A percentile compares a stretch with the other conserved stretches of the same genome.
phyloP scores from a whole-genome alignment of 2,113 vertebrate species.

The Butorides virescens region DNA sequence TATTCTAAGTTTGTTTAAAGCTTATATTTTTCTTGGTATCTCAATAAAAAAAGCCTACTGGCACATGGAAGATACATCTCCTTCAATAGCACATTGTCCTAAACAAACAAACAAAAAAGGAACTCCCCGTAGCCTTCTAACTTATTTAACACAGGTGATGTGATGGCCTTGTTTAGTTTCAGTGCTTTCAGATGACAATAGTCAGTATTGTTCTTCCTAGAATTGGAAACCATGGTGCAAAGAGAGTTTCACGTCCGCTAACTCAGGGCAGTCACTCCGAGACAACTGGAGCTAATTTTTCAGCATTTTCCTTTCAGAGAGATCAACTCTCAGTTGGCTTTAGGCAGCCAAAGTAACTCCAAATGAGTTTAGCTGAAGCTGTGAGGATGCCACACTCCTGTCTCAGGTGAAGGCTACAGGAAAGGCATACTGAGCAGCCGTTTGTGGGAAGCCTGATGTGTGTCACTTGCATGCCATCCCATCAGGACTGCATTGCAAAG shows the following conservation, averaged over 20 bases:
- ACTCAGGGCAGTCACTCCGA: neutral
- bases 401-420: neutral
- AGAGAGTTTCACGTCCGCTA: neutral
- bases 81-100: neutral
- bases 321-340: neutral
- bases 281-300: neutral
- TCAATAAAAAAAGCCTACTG: neutral
- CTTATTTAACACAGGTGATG: neutral
- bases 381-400: neutral
- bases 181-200: neutral
- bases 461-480: neutral
- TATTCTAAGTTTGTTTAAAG: neutral
- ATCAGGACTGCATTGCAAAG: neutral
- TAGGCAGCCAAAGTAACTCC: neutral
- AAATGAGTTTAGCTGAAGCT: neutral
- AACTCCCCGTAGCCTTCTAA: neutral
- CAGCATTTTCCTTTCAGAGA: neutral
- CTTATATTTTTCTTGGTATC: neutral
- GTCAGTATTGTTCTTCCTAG: neutral
- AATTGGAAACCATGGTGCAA: accelerated
- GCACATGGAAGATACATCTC: neutral
- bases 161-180: neutral
- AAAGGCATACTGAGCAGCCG: accelerated
- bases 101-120: neutral
- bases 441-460: neutral